Evolutionary conservation across 2,797 vertebrate genomes (phyloP).

Genomic region (Syndactyla subalaris): DNA sequence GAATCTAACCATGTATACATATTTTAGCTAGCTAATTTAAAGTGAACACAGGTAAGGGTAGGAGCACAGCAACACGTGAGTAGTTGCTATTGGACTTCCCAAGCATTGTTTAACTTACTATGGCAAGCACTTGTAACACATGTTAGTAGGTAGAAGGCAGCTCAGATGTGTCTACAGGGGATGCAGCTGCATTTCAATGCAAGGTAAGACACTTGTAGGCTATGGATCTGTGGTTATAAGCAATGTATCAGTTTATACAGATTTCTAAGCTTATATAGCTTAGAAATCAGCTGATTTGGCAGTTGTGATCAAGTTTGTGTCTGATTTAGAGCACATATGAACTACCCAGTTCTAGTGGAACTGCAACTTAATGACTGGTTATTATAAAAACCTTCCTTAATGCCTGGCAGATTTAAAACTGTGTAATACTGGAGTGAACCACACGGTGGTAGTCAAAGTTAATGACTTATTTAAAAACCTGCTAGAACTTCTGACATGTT

Average conservation of each 20-base stretch:
- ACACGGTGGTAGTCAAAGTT: conserved; percentile 83
- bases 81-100: not conserved
- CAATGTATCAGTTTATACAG: not conserved
- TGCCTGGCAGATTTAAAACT: conserved; percentile 5
- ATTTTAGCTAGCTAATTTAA: not conserved
- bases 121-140: not conserved
- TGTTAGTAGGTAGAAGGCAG: not conserved
- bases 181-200: not conserved
- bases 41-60: not conserved
- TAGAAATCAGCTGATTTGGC: not conserved
- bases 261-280: not conserved
- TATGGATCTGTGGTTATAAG: not conserved
- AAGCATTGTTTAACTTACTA: not conserved
- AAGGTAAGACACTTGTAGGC: not conserved
- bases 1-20: not conserved
- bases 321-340: not conserved
- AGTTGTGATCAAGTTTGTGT: not conserved
- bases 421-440: conserved; percentile 75
- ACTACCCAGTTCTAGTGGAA: not conserved
- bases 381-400: conserved; percentile 1
- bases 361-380: not conserved
- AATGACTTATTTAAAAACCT: conserved; percentile 73
- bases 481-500: not conserved
- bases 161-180: not conserved
- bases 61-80: not conserved